A percentile compares a stretch with the other conserved stretches of the same genome.
phyloP scores from a whole-genome alignment of 2,888 invertebrate species.

The Xylocampa areola region DNA sequence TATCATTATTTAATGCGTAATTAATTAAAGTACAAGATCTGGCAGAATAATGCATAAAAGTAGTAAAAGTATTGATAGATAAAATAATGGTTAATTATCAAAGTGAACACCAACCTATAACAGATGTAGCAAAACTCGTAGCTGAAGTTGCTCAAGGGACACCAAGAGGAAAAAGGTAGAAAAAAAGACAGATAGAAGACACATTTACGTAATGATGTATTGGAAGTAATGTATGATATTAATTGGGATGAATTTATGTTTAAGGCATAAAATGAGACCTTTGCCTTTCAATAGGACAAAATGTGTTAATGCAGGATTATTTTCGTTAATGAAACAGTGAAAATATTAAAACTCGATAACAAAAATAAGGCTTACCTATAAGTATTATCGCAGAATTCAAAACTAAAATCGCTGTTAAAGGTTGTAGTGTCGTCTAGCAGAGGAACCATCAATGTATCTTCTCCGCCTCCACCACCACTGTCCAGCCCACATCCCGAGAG shows the following conservation, averaged over 20 bases:
- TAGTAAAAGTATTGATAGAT: too few relatives aligned
- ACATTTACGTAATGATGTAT: slow-evolving; percentile 1
- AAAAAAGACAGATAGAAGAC: slow-evolving; percentile 43
- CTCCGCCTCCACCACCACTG: slow-evolving; percentile 90
- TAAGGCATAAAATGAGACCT: too few relatives aligned
- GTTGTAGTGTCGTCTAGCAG: slow-evolving; percentile 90
- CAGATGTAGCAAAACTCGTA: slow-evolving; percentile 47
- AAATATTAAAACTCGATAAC: not conserved
- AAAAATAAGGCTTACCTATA: slow-evolving; percentile 89
- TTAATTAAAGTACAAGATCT: too few relatives aligned
- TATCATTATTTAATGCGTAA: too few relatives aligned
- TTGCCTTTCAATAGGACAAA: too few relatives aligned
- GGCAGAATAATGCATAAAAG: too few relatives aligned
- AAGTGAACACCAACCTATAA: slow-evolving; percentile 34
- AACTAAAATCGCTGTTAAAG: slow-evolving; percentile 93
- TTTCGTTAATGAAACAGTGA: too few relatives aligned
- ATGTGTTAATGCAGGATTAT: too few relatives aligned
- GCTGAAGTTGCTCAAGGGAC: slow-evolving; percentile 39
- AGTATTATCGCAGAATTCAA: slow-evolving; percentile 95
- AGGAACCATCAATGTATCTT: slow-evolving; percentile 93
- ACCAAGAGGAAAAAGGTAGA: slow-evolving; percentile 32
- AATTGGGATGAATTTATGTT: too few relatives aligned
- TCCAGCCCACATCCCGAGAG: slow-evolving; percentile 81
- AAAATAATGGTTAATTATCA: too few relatives aligned
- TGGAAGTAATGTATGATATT: too few relatives aligned